Percentiles rank a stretch among this genome's conserved stretches.
phyloP scores from a whole-genome alignment of 1,140 invertebrate species.

The Drosophila melanogaster region DNA sequence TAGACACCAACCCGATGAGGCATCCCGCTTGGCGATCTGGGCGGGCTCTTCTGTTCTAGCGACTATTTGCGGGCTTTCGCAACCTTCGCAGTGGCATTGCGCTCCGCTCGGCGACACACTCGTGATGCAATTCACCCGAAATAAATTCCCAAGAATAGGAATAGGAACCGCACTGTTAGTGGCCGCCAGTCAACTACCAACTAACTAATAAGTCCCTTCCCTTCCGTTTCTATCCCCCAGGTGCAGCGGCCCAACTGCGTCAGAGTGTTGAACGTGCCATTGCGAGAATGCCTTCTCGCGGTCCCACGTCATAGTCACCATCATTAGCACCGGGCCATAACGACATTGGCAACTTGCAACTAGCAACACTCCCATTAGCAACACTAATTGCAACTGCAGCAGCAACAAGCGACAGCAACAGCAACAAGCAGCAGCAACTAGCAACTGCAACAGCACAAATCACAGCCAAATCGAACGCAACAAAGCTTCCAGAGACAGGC shows the following conservation, averaged over 20 bases:
- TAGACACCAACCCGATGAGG: constrained; percentile 5
- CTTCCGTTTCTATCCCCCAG: constrained; percentile 11
- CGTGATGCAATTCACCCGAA: constrained; percentile 55
- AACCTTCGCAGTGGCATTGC: constrained; percentile 59
- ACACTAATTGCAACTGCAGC: constrained; percentile 26
- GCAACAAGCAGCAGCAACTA: constrained; percentile 2
- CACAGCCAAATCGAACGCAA: constrained; percentile 70
- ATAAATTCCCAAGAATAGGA: constrained; percentile 41
- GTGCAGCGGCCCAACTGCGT: constrained; percentile 39
- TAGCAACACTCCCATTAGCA: constrained; percentile 6
- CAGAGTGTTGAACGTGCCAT: constrained; percentile 38
- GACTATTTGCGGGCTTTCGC: constrained; percentile 48
- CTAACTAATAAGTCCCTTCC: constrained; percentile 7
- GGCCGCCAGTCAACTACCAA: constrained; percentile 33
- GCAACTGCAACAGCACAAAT: constrained; percentile 46
- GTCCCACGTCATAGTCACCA: constrained; percentile 21
- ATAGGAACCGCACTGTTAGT: constrained; percentile 20
- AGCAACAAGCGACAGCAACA: neutral
- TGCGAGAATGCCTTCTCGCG: constrained; percentile 35
- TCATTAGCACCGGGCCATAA: constrained; percentile 4
- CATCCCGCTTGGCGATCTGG: constrained; percentile 6
- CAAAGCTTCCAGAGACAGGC: constrained; percentile 62
- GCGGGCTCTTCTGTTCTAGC: constrained; percentile 7
- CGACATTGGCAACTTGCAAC: constrained; percentile 5
- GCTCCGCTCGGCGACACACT: constrained; percentile 47